Conservation (phyloP, 2,888 invertebrate species). For the Octonoba sinensis region DNA sequence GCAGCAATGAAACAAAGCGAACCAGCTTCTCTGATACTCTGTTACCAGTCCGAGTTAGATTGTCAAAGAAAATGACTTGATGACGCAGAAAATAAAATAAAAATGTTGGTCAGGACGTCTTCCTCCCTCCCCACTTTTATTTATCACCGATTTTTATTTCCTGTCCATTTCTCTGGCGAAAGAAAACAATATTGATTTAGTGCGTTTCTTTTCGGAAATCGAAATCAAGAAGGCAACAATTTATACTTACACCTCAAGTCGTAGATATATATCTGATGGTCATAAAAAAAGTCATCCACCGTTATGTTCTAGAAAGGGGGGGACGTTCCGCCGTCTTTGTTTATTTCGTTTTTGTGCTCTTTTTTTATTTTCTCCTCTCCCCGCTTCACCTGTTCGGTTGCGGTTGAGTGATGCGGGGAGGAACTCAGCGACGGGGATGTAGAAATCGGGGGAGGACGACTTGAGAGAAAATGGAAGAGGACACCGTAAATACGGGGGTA, state of each 20-base stretch:
- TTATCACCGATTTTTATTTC: not conserved
- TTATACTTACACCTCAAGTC: conserved; percentile 20
- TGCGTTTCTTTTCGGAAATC: conserved; percentile 15
- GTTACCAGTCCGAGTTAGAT: not conserved
- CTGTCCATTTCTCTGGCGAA: not conserved
- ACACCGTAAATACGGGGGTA: conserved; percentile 6
- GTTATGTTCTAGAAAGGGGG: too few species aligned
- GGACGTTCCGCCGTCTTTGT: too few species aligned
- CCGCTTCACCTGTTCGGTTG: conserved; percentile 48
- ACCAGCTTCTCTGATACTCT: conserved; percentile 4
- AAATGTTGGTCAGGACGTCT: not conserved
- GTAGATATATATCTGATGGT: conserved; percentile 10
- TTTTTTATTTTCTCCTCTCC: conserved; percentile 7
- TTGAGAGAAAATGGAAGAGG: conserved; percentile 25
- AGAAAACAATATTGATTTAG: conserved; percentile 45
- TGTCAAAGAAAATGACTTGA: conserved; percentile 28
- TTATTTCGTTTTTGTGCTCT: too few species aligned
- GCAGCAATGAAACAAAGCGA: conserved; percentile 41
- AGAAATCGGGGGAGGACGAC: conserved; percentile 39
- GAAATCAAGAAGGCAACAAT: conserved; percentile 46
- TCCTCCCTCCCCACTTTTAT: not conserved
- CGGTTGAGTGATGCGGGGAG: conserved; percentile 39
- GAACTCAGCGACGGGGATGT: not conserved
- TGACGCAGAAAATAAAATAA: conserved; percentile 38
- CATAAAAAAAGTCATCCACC: conserved; percentile 8